Base-by-base conservation (phyloP, 2,888 invertebrate genomes). In the Polymixis flavicincta region DNA sequence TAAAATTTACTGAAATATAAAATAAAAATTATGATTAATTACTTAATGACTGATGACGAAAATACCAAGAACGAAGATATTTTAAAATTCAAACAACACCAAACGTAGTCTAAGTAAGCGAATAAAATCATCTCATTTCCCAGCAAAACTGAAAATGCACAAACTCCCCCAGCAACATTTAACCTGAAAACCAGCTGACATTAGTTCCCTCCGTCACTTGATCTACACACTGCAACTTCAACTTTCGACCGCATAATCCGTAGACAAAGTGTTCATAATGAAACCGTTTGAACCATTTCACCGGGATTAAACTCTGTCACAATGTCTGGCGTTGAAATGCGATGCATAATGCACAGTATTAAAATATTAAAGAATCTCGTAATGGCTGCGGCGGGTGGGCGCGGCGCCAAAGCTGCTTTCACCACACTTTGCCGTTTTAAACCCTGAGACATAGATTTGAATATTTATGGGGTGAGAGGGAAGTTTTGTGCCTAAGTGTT, bases 311-410 rank as follows among this genome's bases (percentile, higher is more conserved):
- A 91, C 86, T 88, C 89, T 90, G 91, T 92, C 91, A 91, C 89
- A 86, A 87, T 89, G 90, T 91, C 90, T 89, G 86, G 85, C 90
- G 89, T 85, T 90, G 90, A 92, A 92, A 91, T 90, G 92, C 90
- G 76, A 92, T 93, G 93, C 92, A 94, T 93, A 90, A 93, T 94
- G 92, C 93, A 92, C 87, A 89, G 92, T 92, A 93, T 94, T 94
- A 94, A 94, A 93, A 93, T 94, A 93, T 94, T 93, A 93, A 93
- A 93, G 92, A 92, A 93, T 92, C 88, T 89, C 89, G 91, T 91
- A 92, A 92, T 91, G 89, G 91, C 85, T 78, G 89, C 76, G 86
- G 89, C 85, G 84, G 84, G 86, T 87, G 92, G 93, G 93, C 92
- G 89, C 83, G 66, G 74, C 86, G 93, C 94, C 94, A 93, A 91